These are phyloP conservation scores for Camelus bactrianus DNA, from an alignment of 2,113 vertebrate species.

Conservation along the genomic window DNA sequence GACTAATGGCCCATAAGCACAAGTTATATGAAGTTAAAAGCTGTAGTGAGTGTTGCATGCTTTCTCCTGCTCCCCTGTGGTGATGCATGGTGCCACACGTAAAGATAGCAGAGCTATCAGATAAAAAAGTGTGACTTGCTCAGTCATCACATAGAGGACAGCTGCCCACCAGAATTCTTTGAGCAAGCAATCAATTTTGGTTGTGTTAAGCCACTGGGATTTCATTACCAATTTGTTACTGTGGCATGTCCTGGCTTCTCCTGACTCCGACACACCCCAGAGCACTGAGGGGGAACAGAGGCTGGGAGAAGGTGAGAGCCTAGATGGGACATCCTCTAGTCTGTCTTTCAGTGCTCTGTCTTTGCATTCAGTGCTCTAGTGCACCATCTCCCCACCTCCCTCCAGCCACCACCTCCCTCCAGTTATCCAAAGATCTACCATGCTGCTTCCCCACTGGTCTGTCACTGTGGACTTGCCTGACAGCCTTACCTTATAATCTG, in stretches of 20 bases:
- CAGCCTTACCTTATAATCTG: background rate
- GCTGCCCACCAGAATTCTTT: background rate
- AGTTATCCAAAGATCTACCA: background rate
- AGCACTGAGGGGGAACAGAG: background rate
- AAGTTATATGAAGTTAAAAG: background rate
- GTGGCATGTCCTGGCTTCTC: background rate
- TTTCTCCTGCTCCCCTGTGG: background rate
- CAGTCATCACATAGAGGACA: background rate
- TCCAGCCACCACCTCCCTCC: fast-evolving
- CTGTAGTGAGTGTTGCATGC: background rate
- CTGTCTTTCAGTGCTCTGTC: background rate
- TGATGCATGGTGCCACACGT: background rate
- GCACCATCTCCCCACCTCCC: background rate
- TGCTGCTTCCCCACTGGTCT: background rate
- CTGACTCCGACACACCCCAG: background rate
- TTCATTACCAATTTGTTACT: background rate
- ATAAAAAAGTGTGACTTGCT: background rate
- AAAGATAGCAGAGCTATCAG: background rate
- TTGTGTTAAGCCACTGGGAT: background rate
- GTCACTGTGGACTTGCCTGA: background rate
- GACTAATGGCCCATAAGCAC: background rate
- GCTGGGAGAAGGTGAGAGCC: background rate
- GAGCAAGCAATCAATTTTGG: background rate
- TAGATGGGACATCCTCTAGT: background rate
- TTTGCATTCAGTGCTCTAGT: background rate